phyloP scores from a whole-genome alignment of 2,888 invertebrate genomes.

The Beris chalybata region DNA sequence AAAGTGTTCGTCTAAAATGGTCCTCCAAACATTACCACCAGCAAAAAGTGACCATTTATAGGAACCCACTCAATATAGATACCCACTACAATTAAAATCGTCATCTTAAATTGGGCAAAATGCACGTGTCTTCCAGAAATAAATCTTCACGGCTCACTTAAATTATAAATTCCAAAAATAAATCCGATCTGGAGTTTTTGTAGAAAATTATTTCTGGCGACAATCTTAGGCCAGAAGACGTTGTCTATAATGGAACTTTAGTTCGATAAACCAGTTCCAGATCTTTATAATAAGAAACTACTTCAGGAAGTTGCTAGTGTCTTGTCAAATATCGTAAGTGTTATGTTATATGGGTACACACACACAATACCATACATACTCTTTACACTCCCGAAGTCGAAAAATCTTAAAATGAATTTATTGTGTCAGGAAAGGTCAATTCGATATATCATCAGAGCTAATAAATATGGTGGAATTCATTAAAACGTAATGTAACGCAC shows the following conservation, averaged over 20 bases:
- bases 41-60: too few relatives aligned
- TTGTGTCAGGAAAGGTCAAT: too few relatives aligned
- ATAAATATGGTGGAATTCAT: too few relatives aligned
- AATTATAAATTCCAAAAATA: conserved; percentile 14
- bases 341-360: conserved; percentile 2
- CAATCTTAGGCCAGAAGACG: neutral
- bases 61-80: too few relatives aligned
- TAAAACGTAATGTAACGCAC: too few relatives aligned
- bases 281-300: conserved; percentile 16
- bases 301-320: conserved; percentile 27
- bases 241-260: neutral
- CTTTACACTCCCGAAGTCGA: too few relatives aligned
- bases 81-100: neutral
- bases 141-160: conserved; percentile 2
- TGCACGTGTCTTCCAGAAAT: conserved; percentile 7
- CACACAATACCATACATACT: conserved; percentile 6
- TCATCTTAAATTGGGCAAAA: conserved; percentile 11
- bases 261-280: neutral
- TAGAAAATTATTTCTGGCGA: conserved; percentile 24
- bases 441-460: too few relatives aligned
- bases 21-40: too few relatives aligned
- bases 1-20: too few relatives aligned
- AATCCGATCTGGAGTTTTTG: conserved; percentile 9
- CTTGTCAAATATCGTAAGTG: conserved; percentile 34
- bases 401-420: too few relatives aligned